Percentiles rank a stretch among this genome's conserved stretches.
These are phyloP conservation scores for Tragelaphus scriptus DNA, from an alignment of 2,113 vertebrate genomes.

Conservation along the genomic window DNA sequence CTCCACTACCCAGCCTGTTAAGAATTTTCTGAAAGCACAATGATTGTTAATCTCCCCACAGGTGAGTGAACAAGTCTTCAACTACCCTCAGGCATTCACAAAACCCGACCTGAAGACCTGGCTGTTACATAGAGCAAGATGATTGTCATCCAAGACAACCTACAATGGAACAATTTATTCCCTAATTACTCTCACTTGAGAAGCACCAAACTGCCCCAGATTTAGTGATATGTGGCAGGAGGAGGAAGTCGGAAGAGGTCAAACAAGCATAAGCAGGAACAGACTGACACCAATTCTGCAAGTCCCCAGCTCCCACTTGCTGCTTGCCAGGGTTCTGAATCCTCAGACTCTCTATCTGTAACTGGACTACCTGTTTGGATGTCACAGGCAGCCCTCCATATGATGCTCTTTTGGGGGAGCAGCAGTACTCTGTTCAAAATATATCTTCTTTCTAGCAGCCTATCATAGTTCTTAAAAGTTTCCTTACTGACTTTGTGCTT, in stretches of 20 bases:
- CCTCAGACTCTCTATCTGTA: background rate
- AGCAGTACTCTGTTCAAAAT: background rate
- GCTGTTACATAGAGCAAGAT: background rate
- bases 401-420: background rate
- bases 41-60: background rate
- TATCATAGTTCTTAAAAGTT: background rate
- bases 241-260: background rate
- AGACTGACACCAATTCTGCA: background rate
- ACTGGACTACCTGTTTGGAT: background rate
- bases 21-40: background rate
- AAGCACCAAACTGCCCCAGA: background rate
- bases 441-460: background rate
- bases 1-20: background rate
- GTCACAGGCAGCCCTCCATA: background rate
- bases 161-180: conserved; percentile 12
- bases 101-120: background rate
- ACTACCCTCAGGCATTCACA: background rate
- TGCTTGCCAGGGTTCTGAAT: background rate
- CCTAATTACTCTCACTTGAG: background rate
- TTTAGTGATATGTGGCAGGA: background rate
- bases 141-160: background rate
- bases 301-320: background rate
- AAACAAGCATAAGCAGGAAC: background rate
- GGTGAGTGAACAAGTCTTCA: conserved; percentile 23
- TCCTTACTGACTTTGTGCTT: background rate